phyloP scores from a whole-genome alignment of 2,113 vertebrate genomes.

The Corvus hawaiiensis region DNA sequence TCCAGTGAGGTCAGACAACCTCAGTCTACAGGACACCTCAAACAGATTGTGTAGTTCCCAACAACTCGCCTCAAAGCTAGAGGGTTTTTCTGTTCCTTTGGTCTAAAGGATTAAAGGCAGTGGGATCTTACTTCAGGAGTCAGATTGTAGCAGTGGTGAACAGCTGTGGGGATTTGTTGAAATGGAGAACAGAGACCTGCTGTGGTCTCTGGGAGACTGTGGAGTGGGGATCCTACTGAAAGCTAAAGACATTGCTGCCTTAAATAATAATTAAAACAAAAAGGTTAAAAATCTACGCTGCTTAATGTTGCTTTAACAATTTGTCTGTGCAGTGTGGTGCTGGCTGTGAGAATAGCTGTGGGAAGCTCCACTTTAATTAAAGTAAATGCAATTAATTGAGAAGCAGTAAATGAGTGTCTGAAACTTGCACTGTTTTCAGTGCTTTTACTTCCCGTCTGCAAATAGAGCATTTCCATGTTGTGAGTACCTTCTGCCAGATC shows the following conservation, averaged over 20 bases:
- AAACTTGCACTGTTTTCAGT: neutral
- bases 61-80: fast-evolving
- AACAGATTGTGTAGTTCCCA: neutral
- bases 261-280: neutral
- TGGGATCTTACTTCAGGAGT: neutral
- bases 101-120: neutral
- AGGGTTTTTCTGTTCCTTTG: neutral
- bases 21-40: neutral
- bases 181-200: neutral
- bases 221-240: neutral
- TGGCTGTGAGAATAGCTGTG: neutral
- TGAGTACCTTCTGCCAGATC: neutral
- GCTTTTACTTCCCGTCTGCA: neutral
- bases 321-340: neutral
- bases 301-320: neutral
- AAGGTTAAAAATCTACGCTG: neutral
- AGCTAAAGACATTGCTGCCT: neutral
- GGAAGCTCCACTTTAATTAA: neutral
- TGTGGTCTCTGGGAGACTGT: neutral
- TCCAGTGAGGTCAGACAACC: neutral
- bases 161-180: neutral
- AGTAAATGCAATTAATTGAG: neutral
- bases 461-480: neutral
- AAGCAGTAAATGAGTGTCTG: neutral
- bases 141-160: neutral